Conservation (phyloP, 2,797 vertebrate species). For the Syngnathus rostellatus region DNA sequence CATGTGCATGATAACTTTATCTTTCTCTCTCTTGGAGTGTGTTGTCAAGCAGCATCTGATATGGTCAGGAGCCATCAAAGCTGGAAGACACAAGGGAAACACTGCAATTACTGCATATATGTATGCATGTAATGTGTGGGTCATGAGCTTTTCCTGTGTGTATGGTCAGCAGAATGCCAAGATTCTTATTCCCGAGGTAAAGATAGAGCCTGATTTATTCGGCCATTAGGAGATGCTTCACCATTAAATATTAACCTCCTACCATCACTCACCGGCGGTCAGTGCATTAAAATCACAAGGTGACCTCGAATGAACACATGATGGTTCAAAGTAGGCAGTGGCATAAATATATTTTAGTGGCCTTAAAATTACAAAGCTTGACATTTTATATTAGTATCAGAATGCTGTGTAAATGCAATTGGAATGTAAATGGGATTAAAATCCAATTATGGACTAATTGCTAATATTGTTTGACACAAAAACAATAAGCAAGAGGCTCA, state of each 20-base stretch:
- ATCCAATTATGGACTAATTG: too few relatives aligned
- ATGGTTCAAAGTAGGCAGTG: too few relatives aligned
- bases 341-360: not conserved
- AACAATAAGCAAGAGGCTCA: slow-evolving; percentile 25
- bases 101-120: slow-evolving; percentile 8
- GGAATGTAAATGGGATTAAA: too few relatives aligned
- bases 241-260: slow-evolving; percentile 55
- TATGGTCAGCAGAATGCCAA: slow-evolving; percentile 38
- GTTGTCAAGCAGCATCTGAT: slow-evolving; percentile 42
- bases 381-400: not conserved
- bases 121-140: slow-evolving; percentile 7
- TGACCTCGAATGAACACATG: slow-evolving; percentile 16
- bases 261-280: slow-evolving; percentile 30
- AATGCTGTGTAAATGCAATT: too few relatives aligned
- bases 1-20: slow-evolving; percentile 1
- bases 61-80: slow-evolving; percentile 69
- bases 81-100: slow-evolving; percentile 47
- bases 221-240: slow-evolving; percentile 35
- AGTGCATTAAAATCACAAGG: slow-evolving; percentile 26
- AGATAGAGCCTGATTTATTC: slow-evolving; percentile 44
- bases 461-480: too few relatives aligned
- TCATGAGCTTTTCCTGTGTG: slow-evolving; percentile 1
- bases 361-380: not conserved
- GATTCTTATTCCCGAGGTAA: slow-evolving; percentile 25
- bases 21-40: slow-evolving; percentile 17